Conservation (phyloP, 2,797 vertebrate genomes). For the Pitangus sulphuratus region DNA sequence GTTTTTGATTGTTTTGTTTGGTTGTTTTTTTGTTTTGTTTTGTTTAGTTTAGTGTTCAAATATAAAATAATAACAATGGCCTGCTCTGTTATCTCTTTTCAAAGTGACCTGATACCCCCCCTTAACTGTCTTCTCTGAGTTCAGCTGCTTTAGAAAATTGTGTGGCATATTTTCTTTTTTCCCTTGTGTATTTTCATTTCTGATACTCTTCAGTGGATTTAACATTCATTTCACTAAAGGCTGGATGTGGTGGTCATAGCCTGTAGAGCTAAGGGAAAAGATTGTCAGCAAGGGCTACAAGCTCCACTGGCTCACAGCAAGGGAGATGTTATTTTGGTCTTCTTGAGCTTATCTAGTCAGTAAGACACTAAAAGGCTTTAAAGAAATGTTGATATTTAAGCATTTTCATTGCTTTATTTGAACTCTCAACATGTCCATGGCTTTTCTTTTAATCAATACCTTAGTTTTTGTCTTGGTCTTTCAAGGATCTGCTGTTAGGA, state of each 20-base stretch:
- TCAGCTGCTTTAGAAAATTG: background rate
- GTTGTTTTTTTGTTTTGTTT: background rate
- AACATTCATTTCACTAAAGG: background rate
- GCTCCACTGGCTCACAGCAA: conserved; percentile 54
- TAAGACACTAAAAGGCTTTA: conserved; percentile 55
- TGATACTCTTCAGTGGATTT: background rate
- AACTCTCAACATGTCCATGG: conserved; percentile 13
- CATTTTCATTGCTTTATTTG: conserved; percentile 33
- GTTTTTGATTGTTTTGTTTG: background rate
- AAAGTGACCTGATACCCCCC: background rate
- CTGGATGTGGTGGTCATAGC: conserved; percentile 27
- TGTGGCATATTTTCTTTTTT: background rate
- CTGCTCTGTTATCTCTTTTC: background rate
- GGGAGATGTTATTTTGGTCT: conserved; percentile 23
- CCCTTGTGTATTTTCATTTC: background rate
- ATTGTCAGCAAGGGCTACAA: conserved; percentile 33
- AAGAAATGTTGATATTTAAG: conserved; percentile 46
- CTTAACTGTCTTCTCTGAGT: background rate
- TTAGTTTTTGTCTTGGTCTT: conserved; percentile 54
- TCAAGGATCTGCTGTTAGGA: background rate
- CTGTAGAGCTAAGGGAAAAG: conserved; percentile 57
- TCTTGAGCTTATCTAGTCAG: conserved; percentile 51
- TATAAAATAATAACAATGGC: background rate
- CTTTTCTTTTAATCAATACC: conserved; percentile 53
- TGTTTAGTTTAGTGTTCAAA: conserved; percentile 1